phyloP scores from a whole-genome alignment of 2,888 invertebrate genomes.

The Campaea margaritaria region DNA sequence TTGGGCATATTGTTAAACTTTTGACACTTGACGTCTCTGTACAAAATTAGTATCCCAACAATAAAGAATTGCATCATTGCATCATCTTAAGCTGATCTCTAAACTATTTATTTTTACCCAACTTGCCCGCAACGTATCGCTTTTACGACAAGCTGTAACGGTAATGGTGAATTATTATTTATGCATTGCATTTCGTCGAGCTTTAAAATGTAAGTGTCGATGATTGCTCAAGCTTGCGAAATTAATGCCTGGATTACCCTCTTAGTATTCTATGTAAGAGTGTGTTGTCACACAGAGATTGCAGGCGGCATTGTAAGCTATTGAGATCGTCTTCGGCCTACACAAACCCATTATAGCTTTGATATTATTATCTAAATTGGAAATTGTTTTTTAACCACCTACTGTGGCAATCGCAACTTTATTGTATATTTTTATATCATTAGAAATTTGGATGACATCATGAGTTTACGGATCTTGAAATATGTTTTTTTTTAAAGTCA shows the following conservation, averaged over 20 bases:
- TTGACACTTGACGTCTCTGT: too few relatives aligned
- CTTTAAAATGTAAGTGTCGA: neutral
- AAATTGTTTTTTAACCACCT: constrained; percentile 17
- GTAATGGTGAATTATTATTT: neutral
- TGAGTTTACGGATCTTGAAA: too few relatives aligned
- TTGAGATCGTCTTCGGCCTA: constrained; percentile 13
- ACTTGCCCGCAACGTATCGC: neutral
- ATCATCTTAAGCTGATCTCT: too few relatives aligned
- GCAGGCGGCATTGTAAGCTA: constrained; percentile 7
- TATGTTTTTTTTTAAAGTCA: too few relatives aligned
- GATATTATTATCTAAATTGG: constrained; percentile 1
- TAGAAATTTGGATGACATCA: too few relatives aligned
- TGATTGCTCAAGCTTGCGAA: constrained; percentile 3
- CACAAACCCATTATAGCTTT: constrained; percentile 5
- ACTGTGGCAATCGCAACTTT: neutral
- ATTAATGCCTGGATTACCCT: neutral
- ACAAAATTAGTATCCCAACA: too few relatives aligned
- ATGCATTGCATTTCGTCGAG: constrained; percentile 1
- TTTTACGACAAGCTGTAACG: neutral
- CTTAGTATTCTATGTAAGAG: neutral
- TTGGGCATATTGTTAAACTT: too few relatives aligned
- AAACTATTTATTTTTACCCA: too few relatives aligned
- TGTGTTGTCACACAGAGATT: constrained; percentile 11
- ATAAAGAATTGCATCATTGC: too few relatives aligned
- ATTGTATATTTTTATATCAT: too few relatives aligned